These are phyloP conservation scores for Buathra laborator DNA, from an alignment of 2,888 invertebrate species.

Conservation along the genomic window DNA sequence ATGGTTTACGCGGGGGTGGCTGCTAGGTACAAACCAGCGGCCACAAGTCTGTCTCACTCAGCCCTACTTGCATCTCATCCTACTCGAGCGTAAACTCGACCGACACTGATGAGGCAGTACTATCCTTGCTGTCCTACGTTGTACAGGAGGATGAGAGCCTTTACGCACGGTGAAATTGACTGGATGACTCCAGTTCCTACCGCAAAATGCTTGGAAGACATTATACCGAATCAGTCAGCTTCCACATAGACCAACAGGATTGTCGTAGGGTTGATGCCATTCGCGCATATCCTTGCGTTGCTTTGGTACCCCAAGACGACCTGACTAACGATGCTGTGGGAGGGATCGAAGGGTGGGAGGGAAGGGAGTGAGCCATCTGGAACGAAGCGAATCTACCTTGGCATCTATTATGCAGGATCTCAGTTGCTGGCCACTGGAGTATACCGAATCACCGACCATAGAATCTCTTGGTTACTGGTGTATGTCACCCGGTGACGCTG, in stretches of 20 bases:
- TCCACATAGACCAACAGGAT: neutral
- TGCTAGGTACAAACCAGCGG: conserved; percentile 46
- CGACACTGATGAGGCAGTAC: conserved; percentile 46
- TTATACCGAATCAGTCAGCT: conserved; percentile 14
- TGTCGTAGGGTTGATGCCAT: conserved; percentile 26
- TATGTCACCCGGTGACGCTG: conserved; percentile 10
- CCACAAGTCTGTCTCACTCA: conserved; percentile 31
- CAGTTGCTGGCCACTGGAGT: conserved; percentile 3
- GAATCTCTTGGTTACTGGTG: conserved; percentile 21
- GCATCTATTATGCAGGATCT: conserved; percentile 54
- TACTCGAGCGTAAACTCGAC: conserved; percentile 43
- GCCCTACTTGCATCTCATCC: conserved; percentile 19
- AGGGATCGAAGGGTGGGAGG: conserved; percentile 21
- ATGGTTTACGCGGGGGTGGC: conserved; percentile 31
- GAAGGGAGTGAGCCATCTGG: conserved; percentile 43
- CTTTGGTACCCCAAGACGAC: conserved; percentile 32
- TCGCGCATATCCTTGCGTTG: conserved; percentile 24
- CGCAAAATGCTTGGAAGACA: neutral
- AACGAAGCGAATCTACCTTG: conserved; percentile 23
- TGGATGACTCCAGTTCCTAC: neutral
- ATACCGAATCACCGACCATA: conserved; percentile 17
- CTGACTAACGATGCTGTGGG: conserved; percentile 33
- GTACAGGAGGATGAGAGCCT: no score
- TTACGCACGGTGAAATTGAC: conserved; percentile 25
- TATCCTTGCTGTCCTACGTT: conserved; percentile 2